Evolutionary conservation across 2,888 invertebrate genomes (phyloP), one percentile per base, ranked within the genome.

Genomic region (Tenthredo amoena): DNA sequence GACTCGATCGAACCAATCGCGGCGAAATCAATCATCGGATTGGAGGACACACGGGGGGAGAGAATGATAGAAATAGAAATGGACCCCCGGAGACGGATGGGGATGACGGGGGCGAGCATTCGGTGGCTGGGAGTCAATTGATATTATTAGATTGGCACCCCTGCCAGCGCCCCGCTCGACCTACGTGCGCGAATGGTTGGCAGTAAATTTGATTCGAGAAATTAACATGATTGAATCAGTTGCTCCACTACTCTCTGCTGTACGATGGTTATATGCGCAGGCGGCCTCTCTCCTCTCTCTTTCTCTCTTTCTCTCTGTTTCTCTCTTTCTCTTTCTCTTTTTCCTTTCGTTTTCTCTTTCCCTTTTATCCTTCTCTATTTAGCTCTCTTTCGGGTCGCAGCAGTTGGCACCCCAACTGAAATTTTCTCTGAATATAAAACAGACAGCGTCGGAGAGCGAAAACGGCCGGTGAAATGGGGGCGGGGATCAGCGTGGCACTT

Each of bases 181-280:
- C 81, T 91, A 90, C 90, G 91, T 91, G 90, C 91, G 90, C 90
- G 91, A 62, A 91, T 91, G 91, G 90, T 90, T 91, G 91, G 91
- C 91, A 91, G 92, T 93, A 93, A 93, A 93, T 93, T 93, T 92
- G 91, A 93, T 93, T 93, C 91, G 90, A 90, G 90, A 92, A 93
- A 93, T 93, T 93, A 93, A 93, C 93, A 93, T 92, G 93, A 93
- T 93, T 91, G 93, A 93, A 93, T 93, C 93, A 91, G 91, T 89
- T 87, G 88, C 87, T 89, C 26, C 76, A 88, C 91, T 90, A 86
- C 88, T 89, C 90, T 90, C 89, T 68, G 86, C 86, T 47, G 47
- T 83, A 72, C 72, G 84, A 62, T 74, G 74, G 84, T 85, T 74
- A 81, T 74, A 81, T n/a, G n/a, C 55, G 55, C 50, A 34, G 34